Percentiles rank a stretch among this genome's conserved stretches.
These are phyloP conservation scores for Pan paniscus DNA, from an alignment of 2,113 vertebrate genomes.

Conservation along the genomic window DNA sequence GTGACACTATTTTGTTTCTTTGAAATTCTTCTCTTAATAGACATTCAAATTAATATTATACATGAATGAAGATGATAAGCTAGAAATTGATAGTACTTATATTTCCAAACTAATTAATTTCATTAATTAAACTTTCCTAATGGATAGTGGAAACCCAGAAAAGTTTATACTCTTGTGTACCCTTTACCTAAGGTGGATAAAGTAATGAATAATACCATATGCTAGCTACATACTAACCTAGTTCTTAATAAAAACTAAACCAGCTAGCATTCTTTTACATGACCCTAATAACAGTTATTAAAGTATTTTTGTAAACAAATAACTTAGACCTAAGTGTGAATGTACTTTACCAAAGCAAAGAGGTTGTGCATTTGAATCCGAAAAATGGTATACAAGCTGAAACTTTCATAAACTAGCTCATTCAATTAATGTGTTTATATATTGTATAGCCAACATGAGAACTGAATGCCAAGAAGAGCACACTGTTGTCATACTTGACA, in stretches of 20 bases:
- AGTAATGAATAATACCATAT: slow-evolving; percentile 21
- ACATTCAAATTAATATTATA: not conserved
- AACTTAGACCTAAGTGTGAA: not conserved
- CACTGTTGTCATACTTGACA: not conserved
- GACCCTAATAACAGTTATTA: slow-evolving; percentile 8
- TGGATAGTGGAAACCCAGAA: not conserved
- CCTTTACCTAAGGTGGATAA: not conserved
- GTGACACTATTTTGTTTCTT: not conserved
- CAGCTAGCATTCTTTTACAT: not conserved
- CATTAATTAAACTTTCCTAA: not conserved
- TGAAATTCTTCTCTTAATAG: slow-evolving; percentile 42
- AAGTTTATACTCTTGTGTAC: not conserved
- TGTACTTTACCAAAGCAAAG: not conserved
- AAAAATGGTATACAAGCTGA: not conserved
- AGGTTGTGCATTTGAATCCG: not conserved
- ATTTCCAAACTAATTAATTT: slow-evolving; percentile 39
- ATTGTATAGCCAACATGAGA: not conserved
- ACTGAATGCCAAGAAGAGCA: not conserved
- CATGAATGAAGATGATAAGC: not conserved
- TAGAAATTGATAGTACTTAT: not conserved
- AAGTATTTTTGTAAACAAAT: slow-evolving; percentile 35
- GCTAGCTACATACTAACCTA: not conserved
- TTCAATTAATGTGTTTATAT: not conserved
- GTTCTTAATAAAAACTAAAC: slow-evolving; percentile 27
- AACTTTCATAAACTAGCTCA: not conserved